Evolutionary conservation across 2,113 vertebrate genomes (phyloP).

Genomic region (Xenus cinereus): DNA sequence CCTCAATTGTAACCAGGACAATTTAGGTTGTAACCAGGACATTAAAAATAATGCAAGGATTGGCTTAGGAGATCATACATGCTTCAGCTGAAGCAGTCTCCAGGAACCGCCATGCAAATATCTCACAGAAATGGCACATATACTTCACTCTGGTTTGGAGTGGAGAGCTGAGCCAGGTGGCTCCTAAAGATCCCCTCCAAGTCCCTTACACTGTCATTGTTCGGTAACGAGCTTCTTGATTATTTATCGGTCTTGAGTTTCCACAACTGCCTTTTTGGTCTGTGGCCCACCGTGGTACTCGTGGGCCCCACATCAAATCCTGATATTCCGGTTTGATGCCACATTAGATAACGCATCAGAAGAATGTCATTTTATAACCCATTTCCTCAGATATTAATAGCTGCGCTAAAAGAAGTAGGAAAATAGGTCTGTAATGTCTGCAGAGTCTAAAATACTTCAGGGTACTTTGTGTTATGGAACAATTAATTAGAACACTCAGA

Average conservation of each 20-base stretch:
- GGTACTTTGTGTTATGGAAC: neutral
- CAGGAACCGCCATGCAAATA: fast-evolving
- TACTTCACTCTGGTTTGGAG: fast-evolving
- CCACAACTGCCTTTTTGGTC: neutral
- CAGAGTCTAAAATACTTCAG: neutral
- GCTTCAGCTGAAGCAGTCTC: neutral
- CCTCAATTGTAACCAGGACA: neutral
- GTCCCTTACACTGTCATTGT: neutral
- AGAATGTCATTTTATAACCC: neutral
- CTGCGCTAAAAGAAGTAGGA: neutral
- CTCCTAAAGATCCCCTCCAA: neutral
- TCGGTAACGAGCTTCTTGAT: neutral
- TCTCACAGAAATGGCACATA: neutral
- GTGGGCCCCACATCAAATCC: neutral
- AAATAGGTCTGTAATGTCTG: neutral
- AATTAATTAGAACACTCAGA: neutral
- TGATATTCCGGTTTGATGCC: neutral
- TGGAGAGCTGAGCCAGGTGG: neutral
- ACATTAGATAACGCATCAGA: neutral
- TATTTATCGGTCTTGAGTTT: neutral
- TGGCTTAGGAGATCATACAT: neutral
- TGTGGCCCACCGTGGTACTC: fast-evolving
- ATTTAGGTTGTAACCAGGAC: neutral
- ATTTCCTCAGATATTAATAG: conserved; percentile 3
- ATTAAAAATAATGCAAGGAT: neutral